These are phyloP conservation scores for Eumacrocentrus americanus DNA, from an alignment of 2,888 invertebrate genomes.

Conservation along the genomic window DNA sequence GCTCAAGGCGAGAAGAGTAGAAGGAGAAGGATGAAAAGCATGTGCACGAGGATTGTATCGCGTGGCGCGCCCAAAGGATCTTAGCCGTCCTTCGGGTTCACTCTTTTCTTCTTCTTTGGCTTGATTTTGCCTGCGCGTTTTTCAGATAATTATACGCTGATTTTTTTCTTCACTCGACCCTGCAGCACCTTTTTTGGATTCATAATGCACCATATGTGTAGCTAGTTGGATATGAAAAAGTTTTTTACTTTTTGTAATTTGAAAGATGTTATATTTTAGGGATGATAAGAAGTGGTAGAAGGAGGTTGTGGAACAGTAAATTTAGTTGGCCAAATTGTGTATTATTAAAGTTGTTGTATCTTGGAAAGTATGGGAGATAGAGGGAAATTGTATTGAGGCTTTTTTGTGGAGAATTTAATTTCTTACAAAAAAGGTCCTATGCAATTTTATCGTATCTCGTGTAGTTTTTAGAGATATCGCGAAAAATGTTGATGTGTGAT, in stretches of 20 bases:
- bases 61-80: slow-evolving; percentile 18
- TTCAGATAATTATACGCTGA: slow-evolving; percentile 23
- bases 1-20: neutral
- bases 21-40: neutral
- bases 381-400: no score
- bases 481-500: no score
- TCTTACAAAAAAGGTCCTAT: neutral
- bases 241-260: neutral
- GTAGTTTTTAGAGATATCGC: neutral
- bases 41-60: slow-evolving; percentile 24
- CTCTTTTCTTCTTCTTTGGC: neutral
- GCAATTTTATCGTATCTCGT: neutral
- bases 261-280: no score
- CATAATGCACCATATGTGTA: neutral
- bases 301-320: no score
- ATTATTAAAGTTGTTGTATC: no score
- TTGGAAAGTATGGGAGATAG: no score
- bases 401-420: no score
- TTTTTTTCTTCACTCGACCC: slow-evolving; percentile 3
- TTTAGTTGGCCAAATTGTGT: neutral
- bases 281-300: no score
- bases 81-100: slow-evolving; percentile 9
- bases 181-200: neutral
- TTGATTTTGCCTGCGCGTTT: neutral
- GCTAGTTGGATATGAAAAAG: no score